Base-by-base conservation (phyloP, 2,113 vertebrate species). In the Dicaeum eximium region DNA sequence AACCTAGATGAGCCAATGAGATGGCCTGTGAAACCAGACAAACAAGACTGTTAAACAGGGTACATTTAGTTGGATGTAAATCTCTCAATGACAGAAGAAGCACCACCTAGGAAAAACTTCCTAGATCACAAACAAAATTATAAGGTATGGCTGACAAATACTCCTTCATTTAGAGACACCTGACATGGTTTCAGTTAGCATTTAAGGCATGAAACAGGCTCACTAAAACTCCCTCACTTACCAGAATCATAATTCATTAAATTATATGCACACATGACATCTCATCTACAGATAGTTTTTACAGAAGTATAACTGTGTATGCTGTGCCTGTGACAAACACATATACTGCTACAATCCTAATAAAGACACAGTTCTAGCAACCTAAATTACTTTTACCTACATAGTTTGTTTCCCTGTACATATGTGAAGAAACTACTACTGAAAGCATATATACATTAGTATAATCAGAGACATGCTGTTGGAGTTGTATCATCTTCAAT, bases 401-500 rank as follows among this genome's bases (percentile, higher is more conserved):
- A 77, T 30, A 57, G 20, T 23, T 85, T 93, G 40, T 72, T 94
- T 84, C 40, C 44, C 22, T 64, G 16, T 18, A 58, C 6, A 20
- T 40, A 66, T 28, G 31, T 15, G 37, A 92, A 87, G 57, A 84
- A 89, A 42, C 61, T 86, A 30, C 35, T 83, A 62, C 58, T 92
- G 64, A 90, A 77, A 95, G 51, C 38, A 58, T 30, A 33, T 48
- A 50, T 20, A 58, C 15, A 66, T 87, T 53, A 81, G 37, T 42
- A 90, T 66, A 94, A 88, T 48, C 72, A 90, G 22, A 92, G 51
- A 90, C 61, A 79, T 20, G 57, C 51, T 94, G 30, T 13, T 86
- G 64, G 69, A 50, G 40, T 81, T 92, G 61, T 86, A 92, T 78
- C 45, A 83, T 88, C 88, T 88, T 95, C 93, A 87, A 45, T 97